Base-by-base conservation (phyloP, 1,140 invertebrate species). In the Zophobas atratus region DNA sequence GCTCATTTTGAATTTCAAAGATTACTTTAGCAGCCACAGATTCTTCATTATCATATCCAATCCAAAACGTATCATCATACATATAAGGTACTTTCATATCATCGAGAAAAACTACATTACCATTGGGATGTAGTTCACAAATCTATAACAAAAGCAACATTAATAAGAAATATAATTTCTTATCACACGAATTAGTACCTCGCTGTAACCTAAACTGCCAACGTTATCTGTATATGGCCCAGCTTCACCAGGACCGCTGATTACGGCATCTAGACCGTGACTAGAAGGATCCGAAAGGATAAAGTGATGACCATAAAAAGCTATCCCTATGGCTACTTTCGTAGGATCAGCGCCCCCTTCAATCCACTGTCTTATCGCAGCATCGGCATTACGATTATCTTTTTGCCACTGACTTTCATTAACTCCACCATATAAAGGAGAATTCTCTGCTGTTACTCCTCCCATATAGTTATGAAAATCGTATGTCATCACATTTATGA, bases 391-490 rank as follows among this genome's bases (percentile, higher is more conserved):
- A 2, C 71, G 33, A 39, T 73, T 73, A 0, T 73, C 82, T 0
- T 80, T 48, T 70, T 93, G 89, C 77, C 77, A 78, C n/a, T 48
- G 33, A 1, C 93, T 93, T 78, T 93, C 90, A 56, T 93, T 87
- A 81, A 94, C 93, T 73, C 95, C 95, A 0, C 92, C 83, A 80
- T 93, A 94, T 77, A 96, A 87, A 0, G 95, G 95, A 0, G 94
- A 91, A 32, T 96, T 91, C 82, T 96, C 94, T 1, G 56, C 41
- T 1, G 95, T 96, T 79, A 91, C 91, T 77, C 93, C 94, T 94
- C 94, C 90, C 94, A 94, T 78, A 94, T 91, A 0, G 94, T 20
- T 94, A 80, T 96, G 95, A 76, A 90, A 91, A 83, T 93, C 92
- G 81, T 93, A 93, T 32, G 88, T 86, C 91, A 93, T 93, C 1